Evolutionary conservation across 1,140 invertebrate species (phyloP).

Genomic region (Trachymyrmex septentrionalis): DNA sequence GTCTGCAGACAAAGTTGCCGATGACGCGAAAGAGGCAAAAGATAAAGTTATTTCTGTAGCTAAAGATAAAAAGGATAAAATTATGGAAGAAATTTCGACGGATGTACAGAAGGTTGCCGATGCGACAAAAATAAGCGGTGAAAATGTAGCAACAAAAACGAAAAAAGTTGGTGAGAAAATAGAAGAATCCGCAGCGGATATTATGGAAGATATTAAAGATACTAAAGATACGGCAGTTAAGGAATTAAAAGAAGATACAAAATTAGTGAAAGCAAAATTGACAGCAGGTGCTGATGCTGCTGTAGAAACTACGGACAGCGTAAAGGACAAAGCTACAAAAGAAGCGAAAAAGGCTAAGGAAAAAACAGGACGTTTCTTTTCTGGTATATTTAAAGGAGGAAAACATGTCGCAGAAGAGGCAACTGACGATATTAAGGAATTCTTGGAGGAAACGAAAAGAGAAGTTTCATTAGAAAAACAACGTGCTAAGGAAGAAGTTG

Average conservation of each 20-base stretch:
- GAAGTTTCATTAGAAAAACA: slow-evolving; percentile 71
- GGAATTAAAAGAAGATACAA: slow-evolving; percentile 7
- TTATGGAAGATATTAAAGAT: slow-evolving; percentile 39
- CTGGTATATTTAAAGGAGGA: slow-evolving; percentile 75
- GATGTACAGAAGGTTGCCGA: slow-evolving; percentile 17
- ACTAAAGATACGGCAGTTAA: slow-evolving; percentile 50
- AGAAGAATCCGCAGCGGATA: slow-evolving; percentile 21
- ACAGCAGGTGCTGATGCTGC: not conserved
- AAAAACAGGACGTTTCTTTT: slow-evolving; percentile 46
- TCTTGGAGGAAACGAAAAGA: slow-evolving; percentile 73
- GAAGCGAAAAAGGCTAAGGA: slow-evolving; percentile 31
- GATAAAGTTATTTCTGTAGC: slow-evolving; percentile 73
- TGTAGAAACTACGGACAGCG: not conserved
- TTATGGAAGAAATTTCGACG: slow-evolving; percentile 42
- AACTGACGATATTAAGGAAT: slow-evolving; percentile 73
- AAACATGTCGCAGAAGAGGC: slow-evolving; percentile 75
- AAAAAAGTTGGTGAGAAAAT: slow-evolving; percentile 9
- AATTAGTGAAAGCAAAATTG: not conserved
- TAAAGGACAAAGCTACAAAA: slow-evolving; percentile 7
- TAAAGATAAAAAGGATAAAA: slow-evolving; percentile 52
- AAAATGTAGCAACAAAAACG: not conserved
- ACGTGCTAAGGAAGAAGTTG: slow-evolving; percentile 36
- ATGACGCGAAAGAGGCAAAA: slow-evolving; percentile 50
- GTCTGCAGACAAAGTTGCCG: slow-evolving; percentile 1
- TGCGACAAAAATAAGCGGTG: slow-evolving; percentile 1